Percentiles rank a stretch among this genome's conserved stretches.
Evolutionary conservation across 2,113 vertebrate genomes (phyloP).

Genomic region (Danionella cerebrum): DNA sequence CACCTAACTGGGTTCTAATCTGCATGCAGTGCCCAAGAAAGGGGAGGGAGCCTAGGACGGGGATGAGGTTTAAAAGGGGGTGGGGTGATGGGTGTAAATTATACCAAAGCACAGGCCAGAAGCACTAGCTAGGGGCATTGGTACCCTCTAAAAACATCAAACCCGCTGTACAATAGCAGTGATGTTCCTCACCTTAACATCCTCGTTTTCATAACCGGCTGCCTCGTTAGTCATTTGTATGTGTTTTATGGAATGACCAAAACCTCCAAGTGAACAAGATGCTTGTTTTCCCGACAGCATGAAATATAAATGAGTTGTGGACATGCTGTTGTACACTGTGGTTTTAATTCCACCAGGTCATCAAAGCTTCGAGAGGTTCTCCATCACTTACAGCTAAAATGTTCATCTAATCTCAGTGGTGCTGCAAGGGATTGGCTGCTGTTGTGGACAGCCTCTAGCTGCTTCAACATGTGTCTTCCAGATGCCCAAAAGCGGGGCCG

Average conservation of each 20-base stretch:
- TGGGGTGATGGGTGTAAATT: slow-evolving; percentile 48
- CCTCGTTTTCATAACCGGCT: background rate
- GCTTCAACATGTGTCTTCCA: slow-evolving; percentile 76
- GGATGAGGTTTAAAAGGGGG: background rate
- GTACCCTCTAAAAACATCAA: too few species aligned
- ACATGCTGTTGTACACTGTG: background rate
- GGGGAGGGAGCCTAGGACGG: slow-evolving; percentile 45
- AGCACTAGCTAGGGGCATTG: slow-evolving; percentile 33
- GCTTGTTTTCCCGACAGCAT: background rate
- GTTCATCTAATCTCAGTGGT: slow-evolving; percentile 31
- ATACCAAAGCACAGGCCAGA: slow-evolving; percentile 66
- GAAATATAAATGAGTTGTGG: slow-evolving; percentile 1
- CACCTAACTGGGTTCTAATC: slow-evolving; percentile 86
- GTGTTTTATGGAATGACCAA: background rate
- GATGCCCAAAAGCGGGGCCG: slow-evolving; percentile 65
- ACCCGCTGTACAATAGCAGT: slow-evolving; percentile 39
- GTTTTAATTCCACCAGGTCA: slow-evolving; percentile 10
- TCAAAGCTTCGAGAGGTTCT: slow-evolving; percentile 19
- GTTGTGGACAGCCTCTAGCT: slow-evolving; percentile 24
- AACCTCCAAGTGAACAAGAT: background rate
- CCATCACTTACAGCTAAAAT: slow-evolving; percentile 23
- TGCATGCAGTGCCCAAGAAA: slow-evolving; percentile 74
- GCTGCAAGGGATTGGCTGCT: slow-evolving; percentile 26
- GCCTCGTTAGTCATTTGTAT: background rate
- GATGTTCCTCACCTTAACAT: background rate